Conservation (phyloP, 2,113 vertebrate genomes). For the Fulica atra region DNA sequence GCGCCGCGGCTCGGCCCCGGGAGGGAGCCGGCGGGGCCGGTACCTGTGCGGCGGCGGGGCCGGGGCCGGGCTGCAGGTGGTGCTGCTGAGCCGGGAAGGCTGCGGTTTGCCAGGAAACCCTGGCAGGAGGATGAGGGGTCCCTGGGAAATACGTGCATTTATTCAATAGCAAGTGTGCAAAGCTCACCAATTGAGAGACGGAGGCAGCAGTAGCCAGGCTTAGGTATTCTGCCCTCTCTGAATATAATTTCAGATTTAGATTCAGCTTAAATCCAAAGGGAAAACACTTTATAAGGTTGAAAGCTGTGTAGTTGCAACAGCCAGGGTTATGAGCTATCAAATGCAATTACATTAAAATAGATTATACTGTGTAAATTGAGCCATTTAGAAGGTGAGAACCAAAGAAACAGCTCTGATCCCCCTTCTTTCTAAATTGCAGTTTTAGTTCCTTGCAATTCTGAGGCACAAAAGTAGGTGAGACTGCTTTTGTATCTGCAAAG, state of each 20-base stretch:
- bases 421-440: slow-evolving; percentile 75
- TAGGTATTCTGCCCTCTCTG: slow-evolving; percentile 69
- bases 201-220: slow-evolving; percentile 79
- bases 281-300: slow-evolving; percentile 78
- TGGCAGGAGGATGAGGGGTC: slow-evolving; percentile 75
- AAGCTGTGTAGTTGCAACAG: slow-evolving; percentile 75
- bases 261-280: slow-evolving; percentile 83
- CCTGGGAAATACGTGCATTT: slow-evolving; percentile 89
- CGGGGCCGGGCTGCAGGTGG: slow-evolving; percentile 73
- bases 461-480: slow-evolving; percentile 80
- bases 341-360: slow-evolving; percentile 83
- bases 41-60: not conserved
- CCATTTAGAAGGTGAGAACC: slow-evolving; percentile 82
- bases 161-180: slow-evolving; percentile 85
- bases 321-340: slow-evolving; percentile 80
- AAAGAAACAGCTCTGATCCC: slow-evolving; percentile 76
- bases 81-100: slow-evolving; percentile 73
- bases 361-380: slow-evolving; percentile 82
- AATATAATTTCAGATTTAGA: slow-evolving; percentile 84
- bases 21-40: not conserved
- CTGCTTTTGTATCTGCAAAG: slow-evolving; percentile 81
- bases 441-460: slow-evolving; percentile 79
- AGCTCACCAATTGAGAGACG: slow-evolving; percentile 83
- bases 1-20: not conserved
- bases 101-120: slow-evolving; percentile 59